Evolutionary conservation across 2,888 invertebrate genomes (phyloP).

Genomic region (Zaprionus bogoriensis): DNA sequence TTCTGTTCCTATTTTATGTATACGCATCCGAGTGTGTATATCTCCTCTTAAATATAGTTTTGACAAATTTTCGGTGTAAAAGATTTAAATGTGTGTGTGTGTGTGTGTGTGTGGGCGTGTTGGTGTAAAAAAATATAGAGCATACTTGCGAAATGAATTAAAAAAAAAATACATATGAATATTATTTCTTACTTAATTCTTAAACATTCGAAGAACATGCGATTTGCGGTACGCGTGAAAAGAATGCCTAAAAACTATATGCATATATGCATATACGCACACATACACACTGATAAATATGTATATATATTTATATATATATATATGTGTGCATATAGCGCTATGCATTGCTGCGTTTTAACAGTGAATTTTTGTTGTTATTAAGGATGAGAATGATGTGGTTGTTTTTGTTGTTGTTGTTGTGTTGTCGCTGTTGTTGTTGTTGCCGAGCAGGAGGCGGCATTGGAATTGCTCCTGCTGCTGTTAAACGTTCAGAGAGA

Average conservation of each 20-base stretch:
- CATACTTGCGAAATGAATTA: slow-evolving; percentile 21
- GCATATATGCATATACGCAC: background rate
- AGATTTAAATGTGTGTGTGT: slow-evolving; percentile 3
- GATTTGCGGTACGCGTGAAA: slow-evolving; percentile 7
- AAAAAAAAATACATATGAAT: slow-evolving; percentile 12
- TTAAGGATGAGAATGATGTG: slow-evolving; percentile 6
- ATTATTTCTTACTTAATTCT: slow-evolving; percentile 21
- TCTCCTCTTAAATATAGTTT: slow-evolving; percentile 37
- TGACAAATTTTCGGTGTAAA: slow-evolving; percentile 26
- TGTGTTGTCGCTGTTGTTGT: slow-evolving; percentile 10
- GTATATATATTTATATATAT: background rate
- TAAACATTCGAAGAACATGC: slow-evolving; percentile 46
- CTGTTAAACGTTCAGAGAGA: background rate
- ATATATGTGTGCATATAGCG: background rate
- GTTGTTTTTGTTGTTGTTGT: slow-evolving; percentile 3
- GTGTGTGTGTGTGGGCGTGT: slow-evolving; percentile 6
- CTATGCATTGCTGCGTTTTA: slow-evolving; percentile 7
- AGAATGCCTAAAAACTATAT: slow-evolving; percentile 31
- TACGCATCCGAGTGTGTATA: slow-evolving; percentile 31
- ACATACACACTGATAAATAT: background rate
- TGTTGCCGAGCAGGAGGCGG: slow-evolving; percentile 19
- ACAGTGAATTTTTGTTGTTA: slow-evolving; percentile 9
- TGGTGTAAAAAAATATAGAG: slow-evolving; percentile 37
- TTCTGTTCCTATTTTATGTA: slow-evolving; percentile 29
- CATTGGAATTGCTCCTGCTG: slow-evolving; percentile 18